Evolutionary conservation across 92 coral and sea anemone genomes (phyloP).

Genomic region (Hydrozoanthus gracilis): DNA sequence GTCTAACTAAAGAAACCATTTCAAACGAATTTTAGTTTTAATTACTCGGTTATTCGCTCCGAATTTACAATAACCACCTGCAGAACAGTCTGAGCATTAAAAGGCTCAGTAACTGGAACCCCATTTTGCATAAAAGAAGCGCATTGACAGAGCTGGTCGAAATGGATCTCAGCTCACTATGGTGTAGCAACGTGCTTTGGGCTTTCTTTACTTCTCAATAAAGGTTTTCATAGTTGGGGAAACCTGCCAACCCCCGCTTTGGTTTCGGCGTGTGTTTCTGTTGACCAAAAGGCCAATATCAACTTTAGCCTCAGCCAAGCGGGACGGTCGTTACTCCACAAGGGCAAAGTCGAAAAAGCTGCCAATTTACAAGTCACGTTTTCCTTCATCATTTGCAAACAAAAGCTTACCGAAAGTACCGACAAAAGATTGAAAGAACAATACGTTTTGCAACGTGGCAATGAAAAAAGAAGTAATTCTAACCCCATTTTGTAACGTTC

Average conservation of each 20-base stretch:
- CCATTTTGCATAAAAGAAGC: background rate
- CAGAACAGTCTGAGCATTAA: background rate
- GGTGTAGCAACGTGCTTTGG: background rate
- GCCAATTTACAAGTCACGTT: no score
- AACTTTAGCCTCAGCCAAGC: background rate
- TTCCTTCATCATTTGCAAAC: background rate
- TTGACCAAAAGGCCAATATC: no score
- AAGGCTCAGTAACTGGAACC: background rate
- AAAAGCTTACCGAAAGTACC: background rate
- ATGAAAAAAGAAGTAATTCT: background rate
- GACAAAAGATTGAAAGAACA: no score
- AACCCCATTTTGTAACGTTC: constrained; percentile 2
- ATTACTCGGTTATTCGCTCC: background rate
- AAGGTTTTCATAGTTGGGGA: no score
- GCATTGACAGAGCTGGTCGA: constrained; percentile 7
- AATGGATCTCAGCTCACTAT: background rate
- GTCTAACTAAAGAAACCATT: constrained; percentile 6
- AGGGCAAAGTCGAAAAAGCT: background rate
- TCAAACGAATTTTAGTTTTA: constrained; percentile 2
- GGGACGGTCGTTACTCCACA: constrained; percentile 10
- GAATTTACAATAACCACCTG: background rate
- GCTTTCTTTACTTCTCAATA: no score
- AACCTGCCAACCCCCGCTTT: no score
- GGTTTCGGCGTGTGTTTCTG: background rate
- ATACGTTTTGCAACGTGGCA: constrained; percentile 1